phyloP scores from a whole-genome alignment of 2,888 invertebrate genomes.

The Chironomus tentans region DNA sequence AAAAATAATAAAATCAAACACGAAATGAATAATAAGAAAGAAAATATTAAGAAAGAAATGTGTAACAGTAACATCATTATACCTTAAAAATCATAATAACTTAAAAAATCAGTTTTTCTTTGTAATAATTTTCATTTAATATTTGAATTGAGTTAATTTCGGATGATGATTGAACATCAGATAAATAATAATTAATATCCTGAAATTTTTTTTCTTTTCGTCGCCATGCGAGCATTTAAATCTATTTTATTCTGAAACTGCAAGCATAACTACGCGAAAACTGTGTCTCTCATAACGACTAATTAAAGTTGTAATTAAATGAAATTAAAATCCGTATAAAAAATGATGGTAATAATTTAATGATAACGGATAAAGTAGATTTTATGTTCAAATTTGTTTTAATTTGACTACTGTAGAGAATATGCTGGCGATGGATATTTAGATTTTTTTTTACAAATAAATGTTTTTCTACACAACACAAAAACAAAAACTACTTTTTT shows the following conservation, averaged over 20 bases:
- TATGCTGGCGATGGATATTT: slow-evolving; percentile 3
- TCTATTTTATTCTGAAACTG: slow-evolving; percentile 7
- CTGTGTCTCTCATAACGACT: slow-evolving; percentile 16
- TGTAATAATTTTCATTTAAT: neutral
- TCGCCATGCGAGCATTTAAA: slow-evolving; percentile 8
- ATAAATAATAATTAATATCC: neutral
- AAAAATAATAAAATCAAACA: neutral
- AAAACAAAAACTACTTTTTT: too few relatives aligned
- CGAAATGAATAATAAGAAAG: neutral
- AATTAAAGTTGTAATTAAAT: neutral
- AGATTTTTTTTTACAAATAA: slow-evolving; percentile 19
- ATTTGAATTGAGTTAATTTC: neutral
- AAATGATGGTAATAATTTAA: neutral
- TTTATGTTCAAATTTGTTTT: slow-evolving; percentile 2
- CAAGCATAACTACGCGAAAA: neutral
- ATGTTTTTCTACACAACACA: slow-evolving; percentile 22
- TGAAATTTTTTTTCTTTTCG: neutral
- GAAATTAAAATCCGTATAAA: neutral
- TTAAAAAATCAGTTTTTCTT: neutral
- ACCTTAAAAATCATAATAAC: neutral
- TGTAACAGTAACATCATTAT: neutral
- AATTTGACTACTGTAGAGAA: neutral
- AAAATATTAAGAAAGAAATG: neutral
- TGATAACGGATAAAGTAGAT: slow-evolving; percentile 11
- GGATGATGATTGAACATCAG: neutral